Percentiles rank a stretch among this genome's conserved stretches.
phyloP scores from a whole-genome alignment of 2,888 invertebrate species.

The Tetheella fluctuosa region DNA sequence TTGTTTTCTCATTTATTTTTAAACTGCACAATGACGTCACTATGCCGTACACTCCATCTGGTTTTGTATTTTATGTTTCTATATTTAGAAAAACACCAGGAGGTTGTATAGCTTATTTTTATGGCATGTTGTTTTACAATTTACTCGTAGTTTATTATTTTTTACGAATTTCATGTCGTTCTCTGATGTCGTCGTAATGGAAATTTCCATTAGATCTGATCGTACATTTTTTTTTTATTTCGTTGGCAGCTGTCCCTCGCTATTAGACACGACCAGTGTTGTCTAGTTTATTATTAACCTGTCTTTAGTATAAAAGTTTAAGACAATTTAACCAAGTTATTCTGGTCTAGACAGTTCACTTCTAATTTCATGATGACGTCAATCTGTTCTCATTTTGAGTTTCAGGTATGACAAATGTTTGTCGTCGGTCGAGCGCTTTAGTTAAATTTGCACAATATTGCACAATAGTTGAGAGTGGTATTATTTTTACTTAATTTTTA shows the following conservation, averaged over 20 bases:
- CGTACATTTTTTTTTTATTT: neutral
- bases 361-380: too few relatives aligned
- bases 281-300: neutral
- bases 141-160: neutral
- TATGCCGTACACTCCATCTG: neutral
- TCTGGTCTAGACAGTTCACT: too few relatives aligned
- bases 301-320: neutral
- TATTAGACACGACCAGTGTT: neutral
- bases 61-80: slow-evolving; percentile 4
- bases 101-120: slow-evolving; percentile 10
- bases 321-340: too few relatives aligned
- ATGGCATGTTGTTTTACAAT: neutral
- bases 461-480: too few relatives aligned
- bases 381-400: too few relatives aligned
- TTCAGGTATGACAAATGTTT: too few relatives aligned
- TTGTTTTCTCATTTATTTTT: slow-evolving; percentile 9
- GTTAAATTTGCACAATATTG: too few relatives aligned
- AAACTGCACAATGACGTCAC: slow-evolving; percentile 12
- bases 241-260: neutral
- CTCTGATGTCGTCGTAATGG: neutral
- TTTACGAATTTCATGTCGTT: neutral
- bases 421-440: too few relatives aligned
- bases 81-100: slow-evolving; percentile 21
- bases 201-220: neutral
- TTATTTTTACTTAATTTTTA: too few relatives aligned